Evolutionary conservation across 2,797 vertebrate genomes (phyloP), one percentile per base, ranked within the genome.

Genomic region (Anisognathus igniventris): DNA sequence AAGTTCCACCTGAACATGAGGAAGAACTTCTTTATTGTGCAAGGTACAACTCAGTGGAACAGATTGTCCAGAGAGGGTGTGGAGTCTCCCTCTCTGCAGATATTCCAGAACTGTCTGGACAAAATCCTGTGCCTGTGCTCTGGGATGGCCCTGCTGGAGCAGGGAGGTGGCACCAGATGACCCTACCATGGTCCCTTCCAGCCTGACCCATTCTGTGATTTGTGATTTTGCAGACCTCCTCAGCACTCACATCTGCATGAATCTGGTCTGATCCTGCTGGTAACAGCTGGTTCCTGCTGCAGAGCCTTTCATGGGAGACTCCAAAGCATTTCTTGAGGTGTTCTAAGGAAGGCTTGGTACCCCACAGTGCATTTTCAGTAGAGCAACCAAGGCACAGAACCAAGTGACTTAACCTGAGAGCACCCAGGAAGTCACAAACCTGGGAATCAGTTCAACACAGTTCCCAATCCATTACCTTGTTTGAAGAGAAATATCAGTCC

Each of bases 1-100:
- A 40, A 31, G 24, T 68, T 68, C 57, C n/a, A 45, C n/a, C 37
- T 70, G 21, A 2, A 45, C 5, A 23, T 0, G 0, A 33, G 30
- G 12, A 48, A 39, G 2, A 57, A 23, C 7, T 57, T 62, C 19
- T 50, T 56, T 39, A 2, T 2, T 19, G 37, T 22, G 28, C 28
- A 33, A 17, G 28, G 16, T 17, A 27, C 6, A 9, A 18, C 25
- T 50, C 24, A 44, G 5, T 70, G 57, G 54, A 57, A 12, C 3
- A 71, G 50, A 5, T 27, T 25, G 4, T 1, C 65, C 21, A 19
- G 56, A 12, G 19, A 15, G 3, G 7, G 3, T 28, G 31, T n/a
- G 62, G 62, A n/a, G 14, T 56, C 8, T 56, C 64, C 23, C 22
- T 74, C 42, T 0, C 64, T 62, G 11, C 23, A 64, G 64, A 45